Base-by-base conservation (phyloP, 2,113 vertebrate species). In the Amphiprion percula region DNA sequence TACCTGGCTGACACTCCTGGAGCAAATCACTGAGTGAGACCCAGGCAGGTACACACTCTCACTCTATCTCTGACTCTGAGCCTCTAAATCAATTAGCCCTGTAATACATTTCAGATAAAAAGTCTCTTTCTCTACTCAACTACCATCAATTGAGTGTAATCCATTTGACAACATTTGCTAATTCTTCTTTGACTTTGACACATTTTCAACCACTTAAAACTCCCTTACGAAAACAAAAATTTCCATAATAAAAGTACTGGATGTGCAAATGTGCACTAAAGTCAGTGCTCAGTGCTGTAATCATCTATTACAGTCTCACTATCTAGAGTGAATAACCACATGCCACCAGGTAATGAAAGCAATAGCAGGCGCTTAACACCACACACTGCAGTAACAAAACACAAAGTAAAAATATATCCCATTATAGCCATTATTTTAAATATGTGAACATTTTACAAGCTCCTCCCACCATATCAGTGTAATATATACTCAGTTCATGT, bases 1-100 rank as follows among this genome's bases (percentile, higher is more conserved):
- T 66, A 54, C 73, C 54, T 61, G 69, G 33, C 59, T 26, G 70
- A 59, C 61, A 53, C 71, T 65, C 1, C 47, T 15, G 1, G 23
- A 63, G 53, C 24, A 59, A 53, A 55, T 67, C 55, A 71, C 56
- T 56, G 23, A 66, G 41, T 1, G 19, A 61, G 5, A 54, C 28
- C 6, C 14, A 23, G 23, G 12, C 37, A 37, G 73, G 15, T 41
- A 28, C 9, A 50, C 1, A 49, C 28, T 67, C 28, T 9, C 15
- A 15, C 33, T 44, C 37, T 24, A 4, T 74, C 15, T 75, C 33
- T 54, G 2, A 9, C 16, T 77, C 19, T 44, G 17, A 65, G 24
- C 63, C 33, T 53, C 11, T 52, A 28, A 19, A 53, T 60, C 67
- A 77, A 10, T 41, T 10, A 37, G 26, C 39, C 28, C 17, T n/a